Conservation (phyloP, 2,113 vertebrate genomes). For the Phyllostomus discolor region DNA sequence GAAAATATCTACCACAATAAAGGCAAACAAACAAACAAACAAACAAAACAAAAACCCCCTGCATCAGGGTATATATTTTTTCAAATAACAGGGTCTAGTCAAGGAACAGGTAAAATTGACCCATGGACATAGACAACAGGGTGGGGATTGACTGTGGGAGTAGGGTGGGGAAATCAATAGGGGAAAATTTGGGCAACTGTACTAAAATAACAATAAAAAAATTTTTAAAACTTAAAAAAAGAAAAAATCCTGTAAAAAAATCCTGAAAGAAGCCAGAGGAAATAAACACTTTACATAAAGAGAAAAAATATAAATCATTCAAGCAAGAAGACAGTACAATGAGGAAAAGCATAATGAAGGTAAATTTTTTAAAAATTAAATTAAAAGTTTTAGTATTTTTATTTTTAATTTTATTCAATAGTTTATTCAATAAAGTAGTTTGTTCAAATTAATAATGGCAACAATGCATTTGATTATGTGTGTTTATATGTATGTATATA, state of each 20-base stretch:
- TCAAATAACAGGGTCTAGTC: neutral
- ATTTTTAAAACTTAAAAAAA: neutral
- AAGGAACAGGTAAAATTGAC: no score
- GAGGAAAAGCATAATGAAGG: neutral
- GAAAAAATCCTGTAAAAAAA: neutral
- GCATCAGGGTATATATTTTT: neutral
- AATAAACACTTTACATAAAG: neutral
- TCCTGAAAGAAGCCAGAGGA: neutral
- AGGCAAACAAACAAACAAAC: neutral
- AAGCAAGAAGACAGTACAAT: neutral
- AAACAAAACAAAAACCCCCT: neutral
- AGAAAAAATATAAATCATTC: neutral
- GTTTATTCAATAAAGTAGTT: neutral
- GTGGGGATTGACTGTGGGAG: no score
- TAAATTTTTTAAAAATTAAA: neutral
- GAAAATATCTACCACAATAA: neutral
- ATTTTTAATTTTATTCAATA: neutral
- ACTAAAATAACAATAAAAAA: neutral
- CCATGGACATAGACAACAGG: no score
- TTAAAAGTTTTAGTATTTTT: neutral
- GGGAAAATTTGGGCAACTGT: no score
- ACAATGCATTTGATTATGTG: neutral
- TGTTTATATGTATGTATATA: neutral
- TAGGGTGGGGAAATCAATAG: no score
- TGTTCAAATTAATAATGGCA: neutral